phyloP scores from a whole-genome alignment of 2,113 vertebrate genomes.

The Isurus oxyrinchus region DNA sequence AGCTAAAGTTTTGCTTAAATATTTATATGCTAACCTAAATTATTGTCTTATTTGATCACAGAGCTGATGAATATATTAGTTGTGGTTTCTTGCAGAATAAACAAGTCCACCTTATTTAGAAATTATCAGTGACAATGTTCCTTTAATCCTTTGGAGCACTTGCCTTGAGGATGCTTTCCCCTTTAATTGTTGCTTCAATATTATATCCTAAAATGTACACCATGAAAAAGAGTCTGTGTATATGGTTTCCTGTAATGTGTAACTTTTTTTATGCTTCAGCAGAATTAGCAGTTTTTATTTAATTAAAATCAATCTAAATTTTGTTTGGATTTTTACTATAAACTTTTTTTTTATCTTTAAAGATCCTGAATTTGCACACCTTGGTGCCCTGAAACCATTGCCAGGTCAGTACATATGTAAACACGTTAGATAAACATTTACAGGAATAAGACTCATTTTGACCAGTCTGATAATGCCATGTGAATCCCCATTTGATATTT shows the following conservation, averaged over 20 bases:
- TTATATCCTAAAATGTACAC: not conserved
- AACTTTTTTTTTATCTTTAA: conserved; percentile 61
- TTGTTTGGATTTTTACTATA: conserved; percentile 13
- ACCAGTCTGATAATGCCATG: conserved; percentile 18
- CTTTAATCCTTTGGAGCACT: not conserved
- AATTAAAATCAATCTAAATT: not conserved
- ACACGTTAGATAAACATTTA: conserved; percentile 23
- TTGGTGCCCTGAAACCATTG: conserved; percentile 88
- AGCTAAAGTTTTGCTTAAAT: not conserved
- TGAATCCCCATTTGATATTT: conserved; percentile 46
- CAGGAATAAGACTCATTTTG: conserved; percentile 15
- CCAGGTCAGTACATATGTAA: conserved; percentile 80
- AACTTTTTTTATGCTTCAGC: conserved; percentile 39
- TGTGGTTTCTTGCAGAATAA: not conserved
- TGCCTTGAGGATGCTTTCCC: no score
- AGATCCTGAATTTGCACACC: conserved; percentile 98
- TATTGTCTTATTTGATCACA: not conserved
- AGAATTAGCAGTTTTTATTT: conserved; percentile 25
- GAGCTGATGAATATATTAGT: no score
- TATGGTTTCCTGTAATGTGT: conserved; percentile 41
- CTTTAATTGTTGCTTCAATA: not conserved
- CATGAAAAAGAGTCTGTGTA: not conserved
- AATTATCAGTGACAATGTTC: not conserved
- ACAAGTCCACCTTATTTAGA: not conserved
- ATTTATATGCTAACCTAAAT: not conserved